phyloP scores from a whole-genome alignment of 2,797 vertebrate species.

The Cygnus olor region DNA sequence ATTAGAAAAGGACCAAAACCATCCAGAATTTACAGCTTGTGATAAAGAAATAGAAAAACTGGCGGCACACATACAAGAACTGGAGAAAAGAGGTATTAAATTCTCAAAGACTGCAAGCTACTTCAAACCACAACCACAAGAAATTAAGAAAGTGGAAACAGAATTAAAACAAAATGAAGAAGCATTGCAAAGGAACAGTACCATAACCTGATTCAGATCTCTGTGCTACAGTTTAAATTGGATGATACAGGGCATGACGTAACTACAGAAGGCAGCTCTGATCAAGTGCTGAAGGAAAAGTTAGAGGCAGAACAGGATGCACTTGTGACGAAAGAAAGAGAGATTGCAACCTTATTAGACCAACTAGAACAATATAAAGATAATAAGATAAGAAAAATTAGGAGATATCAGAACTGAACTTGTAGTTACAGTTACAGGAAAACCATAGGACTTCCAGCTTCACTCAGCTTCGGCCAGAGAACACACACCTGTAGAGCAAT shows the following conservation, averaged over 20 bases:
- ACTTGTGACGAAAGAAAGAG: conserved; percentile 81
- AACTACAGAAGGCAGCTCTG: conserved; percentile 61
- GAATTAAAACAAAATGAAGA: conserved; percentile 86
- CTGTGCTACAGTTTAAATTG: conserved; percentile 84
- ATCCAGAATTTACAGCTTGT: conserved; percentile 78
- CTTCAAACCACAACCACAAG: conserved; percentile 85
- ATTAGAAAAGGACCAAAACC: conserved; percentile 81
- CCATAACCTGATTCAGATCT: conserved; percentile 84
- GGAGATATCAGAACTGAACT: conserved; percentile 80
- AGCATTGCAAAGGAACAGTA: conserved; percentile 82
- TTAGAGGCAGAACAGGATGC: conserved; percentile 79
- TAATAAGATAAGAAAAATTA: conserved; percentile 80
- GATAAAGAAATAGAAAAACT: conserved; percentile 85
- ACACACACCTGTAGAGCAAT: conserved; percentile 63
- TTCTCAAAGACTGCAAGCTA: conserved; percentile 56
- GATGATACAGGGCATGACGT: conserved; percentile 82
- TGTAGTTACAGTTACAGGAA: conserved; percentile 79
- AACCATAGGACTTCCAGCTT: conserved; percentile 49
- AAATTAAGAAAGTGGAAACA: conserved; percentile 75
- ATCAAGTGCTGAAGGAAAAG: conserved; percentile 76
- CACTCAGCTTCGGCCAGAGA: conserved; percentile 52
- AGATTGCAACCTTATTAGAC: conserved; percentile 78
- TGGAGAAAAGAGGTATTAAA: conserved; percentile 78
- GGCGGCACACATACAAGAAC: conserved; percentile 76
- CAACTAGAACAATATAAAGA: conserved; percentile 79